Conservation (phyloP, 2,888 invertebrate genomes). For the Cybosia mesomella region DNA sequence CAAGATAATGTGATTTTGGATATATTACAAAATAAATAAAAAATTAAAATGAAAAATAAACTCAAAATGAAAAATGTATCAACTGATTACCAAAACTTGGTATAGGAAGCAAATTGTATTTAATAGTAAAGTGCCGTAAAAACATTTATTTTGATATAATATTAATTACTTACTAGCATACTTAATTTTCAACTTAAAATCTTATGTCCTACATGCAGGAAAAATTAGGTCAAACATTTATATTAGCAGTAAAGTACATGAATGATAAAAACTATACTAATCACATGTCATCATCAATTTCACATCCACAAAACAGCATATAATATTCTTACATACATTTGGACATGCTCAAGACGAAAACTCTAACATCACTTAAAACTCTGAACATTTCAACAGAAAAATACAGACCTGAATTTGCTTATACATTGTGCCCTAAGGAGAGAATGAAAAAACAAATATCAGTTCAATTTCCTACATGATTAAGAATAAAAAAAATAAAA, state of each 20-base stretch:
- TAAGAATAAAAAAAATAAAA: conserved; percentile 14
- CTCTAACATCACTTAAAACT: conserved; percentile 76
- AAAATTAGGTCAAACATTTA: conserved; percentile 26
- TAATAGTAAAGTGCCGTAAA: not conserved
- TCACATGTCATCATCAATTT: conserved; percentile 42
- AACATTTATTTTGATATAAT: not conserved
- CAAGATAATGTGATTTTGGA: not conserved
- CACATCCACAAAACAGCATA: conserved; percentile 54
- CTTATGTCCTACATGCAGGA: conserved; percentile 43
- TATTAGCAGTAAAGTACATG: conserved; percentile 23
- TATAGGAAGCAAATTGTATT: no score
- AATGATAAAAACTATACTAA: conserved; percentile 36
- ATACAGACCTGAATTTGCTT: conserved; percentile 87
- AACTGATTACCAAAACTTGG: no score
- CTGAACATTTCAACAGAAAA: conserved; percentile 58
- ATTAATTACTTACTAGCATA: conserved; percentile 2
- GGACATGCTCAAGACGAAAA: conserved; percentile 70
- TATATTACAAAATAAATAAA: not conserved
- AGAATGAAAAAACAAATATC: conserved; percentile 68
- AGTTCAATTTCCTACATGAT: conserved; percentile 50
- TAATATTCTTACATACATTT: conserved; percentile 48
- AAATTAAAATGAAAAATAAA: no score
- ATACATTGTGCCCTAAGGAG: conserved; percentile 85
- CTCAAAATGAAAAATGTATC: not conserved
- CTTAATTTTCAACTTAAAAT: conserved; percentile 17